phyloP scores from a whole-genome alignment of 2,113 vertebrate genomes.

The Nyctereutes procyonoides region DNA sequence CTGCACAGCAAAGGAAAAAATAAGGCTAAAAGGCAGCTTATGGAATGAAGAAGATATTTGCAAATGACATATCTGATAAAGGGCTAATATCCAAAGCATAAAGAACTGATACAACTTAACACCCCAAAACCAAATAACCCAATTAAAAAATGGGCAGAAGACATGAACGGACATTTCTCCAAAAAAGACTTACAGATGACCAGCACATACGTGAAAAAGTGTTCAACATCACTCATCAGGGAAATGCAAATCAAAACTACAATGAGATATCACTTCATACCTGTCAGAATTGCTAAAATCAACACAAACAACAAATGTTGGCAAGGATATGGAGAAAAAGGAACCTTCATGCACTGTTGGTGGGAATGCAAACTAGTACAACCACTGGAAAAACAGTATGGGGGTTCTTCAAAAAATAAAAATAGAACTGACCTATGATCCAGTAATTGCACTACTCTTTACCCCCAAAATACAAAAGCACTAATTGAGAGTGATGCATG shows the following conservation, averaged over 20 bases:
- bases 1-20: neutral
- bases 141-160: neutral
- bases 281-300: neutral
- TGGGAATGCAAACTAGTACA: neutral
- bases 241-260: conserved; percentile 27
- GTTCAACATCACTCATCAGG: neutral
- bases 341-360: neutral
- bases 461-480: neutral
- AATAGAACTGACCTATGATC: neutral
- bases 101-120: neutral
- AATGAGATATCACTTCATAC: neutral
- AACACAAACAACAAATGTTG: neutral
- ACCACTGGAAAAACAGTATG: neutral
- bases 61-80: neutral
- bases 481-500: neutral
- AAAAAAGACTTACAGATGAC: neutral
- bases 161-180: neutral
- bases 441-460: neutral
- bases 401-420: neutral
- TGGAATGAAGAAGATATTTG: neutral
- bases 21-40: neutral
- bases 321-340: neutral
- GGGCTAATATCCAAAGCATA: neutral
- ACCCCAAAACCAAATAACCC: neutral
- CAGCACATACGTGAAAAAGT: neutral